Conservation (phyloP, 1,140 invertebrate species). For the Zaprionus vittiger region DNA sequence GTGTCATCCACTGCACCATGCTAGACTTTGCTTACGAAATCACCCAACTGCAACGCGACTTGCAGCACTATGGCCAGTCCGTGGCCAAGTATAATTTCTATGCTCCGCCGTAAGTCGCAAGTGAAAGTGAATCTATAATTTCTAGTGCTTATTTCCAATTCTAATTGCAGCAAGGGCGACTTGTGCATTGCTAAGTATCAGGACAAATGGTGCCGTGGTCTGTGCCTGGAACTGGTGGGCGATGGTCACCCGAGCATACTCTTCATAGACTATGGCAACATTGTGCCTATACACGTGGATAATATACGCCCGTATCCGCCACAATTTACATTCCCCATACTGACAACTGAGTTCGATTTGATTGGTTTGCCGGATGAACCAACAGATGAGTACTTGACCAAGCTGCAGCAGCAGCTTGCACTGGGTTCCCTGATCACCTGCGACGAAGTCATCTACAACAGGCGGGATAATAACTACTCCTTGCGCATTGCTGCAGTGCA, state of each 20-base stretch:
- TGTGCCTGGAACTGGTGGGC: constrained; percentile 73
- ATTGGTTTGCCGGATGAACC: constrained; percentile 42
- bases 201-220: constrained; percentile 73
- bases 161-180: constrained; percentile 46
- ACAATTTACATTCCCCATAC: constrained; percentile 65
- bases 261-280: constrained; percentile 80
- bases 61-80: constrained; percentile 65
- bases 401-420: constrained; percentile 43
- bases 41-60: constrained; percentile 59
- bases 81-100: constrained; percentile 36
- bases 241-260: constrained; percentile 78
- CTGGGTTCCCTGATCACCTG: constrained; percentile 51
- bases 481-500: constrained; percentile 34
- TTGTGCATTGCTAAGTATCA: constrained; percentile 73
- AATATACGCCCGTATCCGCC: constrained; percentile 70
- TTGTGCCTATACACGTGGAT: constrained; percentile 50
- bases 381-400: constrained; percentile 29
- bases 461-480: constrained; percentile 40
- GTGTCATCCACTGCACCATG: constrained; percentile 67
- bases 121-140: not conserved
- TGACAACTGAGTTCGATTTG: constrained; percentile 64
- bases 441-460: constrained; percentile 42
- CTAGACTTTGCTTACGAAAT: constrained; percentile 57
- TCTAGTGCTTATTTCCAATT: not conserved
- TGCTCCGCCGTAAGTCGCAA: constrained; percentile 57